Evolutionary conservation across 2,888 invertebrate species (phyloP).

Genomic region (Agonum fuliginosum): DNA sequence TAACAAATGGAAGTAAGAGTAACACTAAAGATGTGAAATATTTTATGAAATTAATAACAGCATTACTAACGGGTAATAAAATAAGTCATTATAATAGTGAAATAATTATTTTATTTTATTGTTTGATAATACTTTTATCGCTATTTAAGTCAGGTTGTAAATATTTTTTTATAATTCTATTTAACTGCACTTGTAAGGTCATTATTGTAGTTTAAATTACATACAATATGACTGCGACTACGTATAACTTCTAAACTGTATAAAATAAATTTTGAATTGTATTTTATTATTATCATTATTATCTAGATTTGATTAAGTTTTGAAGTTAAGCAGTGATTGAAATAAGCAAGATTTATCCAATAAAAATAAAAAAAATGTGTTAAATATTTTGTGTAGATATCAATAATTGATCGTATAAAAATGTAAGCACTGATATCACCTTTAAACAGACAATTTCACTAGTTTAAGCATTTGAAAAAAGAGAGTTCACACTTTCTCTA

Average conservation of each 20-base stretch:
- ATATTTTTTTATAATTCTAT: background rate
- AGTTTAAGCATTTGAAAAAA: background rate
- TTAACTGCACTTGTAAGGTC: background rate
- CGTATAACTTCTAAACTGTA: too few relatives aligned
- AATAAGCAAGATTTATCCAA: too few relatives aligned
- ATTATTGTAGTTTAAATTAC: background rate
- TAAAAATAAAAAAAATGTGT: too few relatives aligned
- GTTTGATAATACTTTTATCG: background rate
- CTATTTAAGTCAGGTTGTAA: background rate
- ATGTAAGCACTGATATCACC: background rate
- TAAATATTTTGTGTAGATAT: too few relatives aligned
- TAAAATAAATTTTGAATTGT: too few relatives aligned
- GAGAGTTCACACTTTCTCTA: background rate
- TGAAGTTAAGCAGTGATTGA: too few relatives aligned
- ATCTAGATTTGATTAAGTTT: too few relatives aligned
- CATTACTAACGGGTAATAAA: background rate
- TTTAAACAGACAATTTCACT: background rate
- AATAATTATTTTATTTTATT: constrained; percentile 1
- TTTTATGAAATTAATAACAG: background rate
- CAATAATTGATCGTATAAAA: too few relatives aligned
- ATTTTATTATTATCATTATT: too few relatives aligned
- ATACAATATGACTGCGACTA: background rate
- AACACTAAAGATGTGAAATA: too few relatives aligned
- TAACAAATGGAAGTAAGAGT: too few relatives aligned
- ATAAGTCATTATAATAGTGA: background rate